Base-by-base conservation (phyloP, 1,140 invertebrate genomes). In the Mercenaria mercenaria region DNA sequence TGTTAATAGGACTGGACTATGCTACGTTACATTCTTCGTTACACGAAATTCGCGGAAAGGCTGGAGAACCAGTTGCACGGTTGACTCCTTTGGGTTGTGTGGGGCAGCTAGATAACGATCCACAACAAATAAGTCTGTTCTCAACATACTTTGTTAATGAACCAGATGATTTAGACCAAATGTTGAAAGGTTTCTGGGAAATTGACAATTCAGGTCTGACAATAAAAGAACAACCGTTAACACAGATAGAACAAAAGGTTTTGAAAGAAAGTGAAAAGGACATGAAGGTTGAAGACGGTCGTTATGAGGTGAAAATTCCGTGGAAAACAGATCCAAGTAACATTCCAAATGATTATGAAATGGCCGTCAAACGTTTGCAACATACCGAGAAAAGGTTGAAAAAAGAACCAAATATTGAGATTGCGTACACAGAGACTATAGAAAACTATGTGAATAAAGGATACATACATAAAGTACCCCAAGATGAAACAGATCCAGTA, bases 261-360 rank as follows among this genome's bases (percentile, higher is more conserved):
- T 56, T 50, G 37, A 82, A 56, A 32, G 37, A 56, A 13, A 3
- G 15, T 18, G 37, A 67, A 37, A 20, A 69, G 20, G 41, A 56
- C 15, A 43, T 72, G n/a, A 41, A 85, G 47, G 2, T 18, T 32
- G 29, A 50, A 43, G 47, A 67, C 23, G 26, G 37, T 52, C 52
- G 37, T 3, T 90, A 90, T 47, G 34, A 32, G 8, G 83, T 87
- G 20, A 13, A 20, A 41, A 87, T 90, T 15, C 89, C 89, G 29
- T 87, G 89, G 83, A 90, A 87, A 50, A 32, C 56, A 26, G 61
- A 86, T 41, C 20, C 59, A 39, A 39, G 18, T 23, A 3, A 56
- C 8, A 34, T 90, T 23, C 15, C 37, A 23, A 56, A 77, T 26
- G 79, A 79, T 64, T 88, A 59, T 47, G 26, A 15, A 29, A 88